phyloP scores from a whole-genome alignment of 2,113 vertebrate genomes.

The Lamprotornis superbus region DNA sequence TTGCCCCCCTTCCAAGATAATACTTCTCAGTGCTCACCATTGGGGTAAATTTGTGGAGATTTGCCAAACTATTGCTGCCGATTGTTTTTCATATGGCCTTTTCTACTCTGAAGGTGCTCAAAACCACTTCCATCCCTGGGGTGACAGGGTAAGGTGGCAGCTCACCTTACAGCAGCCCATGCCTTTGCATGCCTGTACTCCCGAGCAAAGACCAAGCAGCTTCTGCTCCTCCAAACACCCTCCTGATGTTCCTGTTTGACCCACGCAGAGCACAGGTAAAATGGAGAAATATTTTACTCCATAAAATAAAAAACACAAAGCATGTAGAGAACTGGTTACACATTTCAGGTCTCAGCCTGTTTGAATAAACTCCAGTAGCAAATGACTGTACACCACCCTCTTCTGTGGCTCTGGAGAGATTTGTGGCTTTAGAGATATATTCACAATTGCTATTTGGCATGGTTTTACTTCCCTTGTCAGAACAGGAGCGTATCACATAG shows the following conservation, averaged over 20 bases:
- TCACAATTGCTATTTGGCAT: background rate
- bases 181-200: background rate
- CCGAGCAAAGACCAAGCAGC: background rate
- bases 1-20: background rate
- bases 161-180: background rate
- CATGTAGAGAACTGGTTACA: background rate
- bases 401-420: background rate
- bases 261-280: background rate
- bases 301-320: background rate
- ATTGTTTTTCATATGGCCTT: background rate
- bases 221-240: background rate
- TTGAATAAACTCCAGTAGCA: background rate
- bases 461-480: background rate
- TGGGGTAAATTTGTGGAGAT: background rate
- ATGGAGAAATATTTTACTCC: background rate
- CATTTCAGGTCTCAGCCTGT: background rate
- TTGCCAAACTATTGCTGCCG: background rate
- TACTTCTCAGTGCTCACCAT: background rate
- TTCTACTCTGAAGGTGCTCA: background rate
- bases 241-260: background rate
- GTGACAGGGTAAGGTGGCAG: background rate
- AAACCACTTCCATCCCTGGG: background rate
- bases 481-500: background rate
- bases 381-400: background rate
- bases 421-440: background rate